A percentile compares a stretch with the other conserved stretches of the same genome.
Evolutionary conservation across 2,797 vertebrate genomes (phyloP).

Genomic region (Lerista edwardsae): DNA sequence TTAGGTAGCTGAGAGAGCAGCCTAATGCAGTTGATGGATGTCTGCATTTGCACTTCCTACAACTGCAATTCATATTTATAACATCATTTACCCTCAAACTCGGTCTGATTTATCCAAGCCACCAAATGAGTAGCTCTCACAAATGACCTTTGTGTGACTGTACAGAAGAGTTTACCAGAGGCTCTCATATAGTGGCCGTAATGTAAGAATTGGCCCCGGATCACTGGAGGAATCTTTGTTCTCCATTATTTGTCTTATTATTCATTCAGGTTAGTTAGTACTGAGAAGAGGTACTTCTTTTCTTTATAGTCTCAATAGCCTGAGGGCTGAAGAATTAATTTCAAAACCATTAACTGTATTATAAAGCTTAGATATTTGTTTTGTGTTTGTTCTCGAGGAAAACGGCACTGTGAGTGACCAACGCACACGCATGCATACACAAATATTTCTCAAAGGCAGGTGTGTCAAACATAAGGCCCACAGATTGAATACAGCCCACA

Average conservation of each 20-base stretch:
- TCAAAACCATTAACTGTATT: background rate
- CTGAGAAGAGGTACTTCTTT: background rate
- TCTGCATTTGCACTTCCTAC: background rate
- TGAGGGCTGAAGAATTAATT: background rate
- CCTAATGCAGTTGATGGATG: constrained; percentile 11
- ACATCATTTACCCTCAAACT: background rate
- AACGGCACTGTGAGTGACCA: fast-evolving
- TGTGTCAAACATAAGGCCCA: no score
- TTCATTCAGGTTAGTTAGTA: background rate
- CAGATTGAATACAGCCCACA: no score
- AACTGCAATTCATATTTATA: background rate
- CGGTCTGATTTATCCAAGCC: constrained; percentile 15
- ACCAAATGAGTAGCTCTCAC: constrained; percentile 6
- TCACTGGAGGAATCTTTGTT: background rate
- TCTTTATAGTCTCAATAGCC: background rate
- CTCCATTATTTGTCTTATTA: background rate
- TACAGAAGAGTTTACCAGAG: background rate
- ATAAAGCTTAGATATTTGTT: background rate
- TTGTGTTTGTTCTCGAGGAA: background rate
- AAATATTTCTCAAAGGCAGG: no score
- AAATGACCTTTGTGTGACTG: background rate
- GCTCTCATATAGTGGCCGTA: background rate
- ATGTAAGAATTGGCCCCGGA: background rate
- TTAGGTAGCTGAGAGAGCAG: background rate
- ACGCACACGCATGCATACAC: no score